A percentile compares a stretch with the other conserved stretches of the same genome.
Evolutionary conservation across 2,113 vertebrate species (phyloP).

Genomic region (Indicator maculatus): DNA sequence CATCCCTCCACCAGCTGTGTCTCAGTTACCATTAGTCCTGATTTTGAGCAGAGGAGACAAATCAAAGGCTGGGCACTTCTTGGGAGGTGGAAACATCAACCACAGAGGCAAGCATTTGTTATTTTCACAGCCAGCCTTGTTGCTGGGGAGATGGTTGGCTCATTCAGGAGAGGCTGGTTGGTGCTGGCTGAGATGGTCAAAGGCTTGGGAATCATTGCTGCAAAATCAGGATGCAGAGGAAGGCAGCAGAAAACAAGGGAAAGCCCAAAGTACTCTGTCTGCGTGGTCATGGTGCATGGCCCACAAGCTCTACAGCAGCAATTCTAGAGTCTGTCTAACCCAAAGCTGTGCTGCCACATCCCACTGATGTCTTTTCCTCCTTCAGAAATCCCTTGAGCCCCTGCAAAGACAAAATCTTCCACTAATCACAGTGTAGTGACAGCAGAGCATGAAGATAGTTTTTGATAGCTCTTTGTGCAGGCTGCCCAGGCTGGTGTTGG

Average conservation of each 20-base stretch:
- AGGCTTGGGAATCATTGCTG: background rate
- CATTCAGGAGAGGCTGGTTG: background rate
- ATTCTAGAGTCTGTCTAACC: background rate
- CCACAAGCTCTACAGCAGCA: background rate
- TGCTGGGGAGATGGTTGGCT: constrained; percentile 48
- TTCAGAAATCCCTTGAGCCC: background rate
- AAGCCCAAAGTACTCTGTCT: background rate
- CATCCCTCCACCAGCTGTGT: background rate
- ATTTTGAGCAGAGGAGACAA: background rate
- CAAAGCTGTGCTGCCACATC: background rate
- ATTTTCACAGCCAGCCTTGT: constrained; percentile 40
- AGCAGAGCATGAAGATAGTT: background rate
- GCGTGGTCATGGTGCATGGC: background rate
- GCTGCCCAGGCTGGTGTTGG: too few species aligned
- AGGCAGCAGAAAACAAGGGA: background rate
- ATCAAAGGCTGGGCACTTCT: background rate
- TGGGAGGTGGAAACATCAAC: background rate
- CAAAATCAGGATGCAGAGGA: background rate
- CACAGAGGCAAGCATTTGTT: constrained; percentile 10
- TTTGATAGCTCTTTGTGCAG: background rate
- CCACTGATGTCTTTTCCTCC: background rate
- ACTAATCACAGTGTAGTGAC: background rate
- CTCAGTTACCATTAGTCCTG: background rate
- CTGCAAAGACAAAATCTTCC: background rate
- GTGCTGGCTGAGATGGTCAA: background rate